phyloP scores from a whole-genome alignment of 2,113 vertebrate species.

The Pelvicachromis taeniatus region DNA sequence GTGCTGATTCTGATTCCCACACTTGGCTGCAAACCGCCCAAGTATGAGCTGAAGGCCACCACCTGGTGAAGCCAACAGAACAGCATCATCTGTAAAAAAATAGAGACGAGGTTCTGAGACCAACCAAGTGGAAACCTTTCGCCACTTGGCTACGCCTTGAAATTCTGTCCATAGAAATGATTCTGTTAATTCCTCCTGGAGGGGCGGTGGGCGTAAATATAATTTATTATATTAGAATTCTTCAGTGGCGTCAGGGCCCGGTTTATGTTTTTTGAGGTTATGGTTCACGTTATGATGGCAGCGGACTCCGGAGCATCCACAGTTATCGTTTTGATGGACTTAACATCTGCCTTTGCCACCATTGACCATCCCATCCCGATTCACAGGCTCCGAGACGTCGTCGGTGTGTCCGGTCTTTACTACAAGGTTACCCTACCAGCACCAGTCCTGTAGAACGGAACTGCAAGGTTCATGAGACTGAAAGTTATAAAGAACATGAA shows the following conservation, averaged over 20 bases:
- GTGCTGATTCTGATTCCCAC: no score
- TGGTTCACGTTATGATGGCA: not conserved
- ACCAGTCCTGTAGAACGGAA: not conserved
- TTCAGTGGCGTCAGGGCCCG: not conserved
- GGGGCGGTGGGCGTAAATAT: not conserved
- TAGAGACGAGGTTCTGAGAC: fast-evolving
- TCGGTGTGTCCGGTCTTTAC: not conserved
- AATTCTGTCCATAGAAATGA: not conserved
- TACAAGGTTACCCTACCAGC: not conserved
- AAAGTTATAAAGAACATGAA: not conserved
- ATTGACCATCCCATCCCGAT: no score
- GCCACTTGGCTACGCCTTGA: not conserved
- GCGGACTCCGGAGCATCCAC: no score
- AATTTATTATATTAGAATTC: not conserved
- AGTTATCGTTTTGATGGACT: no score
- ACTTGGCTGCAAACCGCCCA: not conserved
- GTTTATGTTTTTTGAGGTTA: not conserved
- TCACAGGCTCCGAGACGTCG: no score
- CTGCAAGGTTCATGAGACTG: not conserved
- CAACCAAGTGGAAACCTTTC: not conserved
- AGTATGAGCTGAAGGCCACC: not conserved
- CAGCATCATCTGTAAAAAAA: not conserved
- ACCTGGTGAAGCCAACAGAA: not conserved
- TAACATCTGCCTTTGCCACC: no score
- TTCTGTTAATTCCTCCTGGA: not conserved